Percentiles rank a stretch among this genome's conserved stretches.
Evolutionary conservation across 2,797 vertebrate genomes (phyloP).

Genomic region (Ptychobarbus kaznakovi): DNA sequence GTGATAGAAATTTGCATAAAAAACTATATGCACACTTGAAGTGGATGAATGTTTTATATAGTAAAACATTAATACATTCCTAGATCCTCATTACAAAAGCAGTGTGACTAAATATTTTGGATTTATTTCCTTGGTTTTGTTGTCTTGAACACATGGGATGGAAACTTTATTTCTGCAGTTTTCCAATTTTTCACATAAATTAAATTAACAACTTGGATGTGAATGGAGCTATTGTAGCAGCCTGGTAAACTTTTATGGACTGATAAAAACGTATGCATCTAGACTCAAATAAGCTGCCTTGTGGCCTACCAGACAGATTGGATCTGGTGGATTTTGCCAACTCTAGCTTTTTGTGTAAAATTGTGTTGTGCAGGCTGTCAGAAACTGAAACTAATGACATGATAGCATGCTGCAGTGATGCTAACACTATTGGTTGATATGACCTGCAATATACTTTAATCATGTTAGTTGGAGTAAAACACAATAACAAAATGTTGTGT

Average conservation of each 20-base stretch:
- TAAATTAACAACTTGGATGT: conserved; percentile 7
- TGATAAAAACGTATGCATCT: neutral
- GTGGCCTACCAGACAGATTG: neutral
- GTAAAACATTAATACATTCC: conserved; percentile 3
- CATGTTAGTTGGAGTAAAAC: neutral
- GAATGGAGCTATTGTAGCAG: conserved; percentile 9
- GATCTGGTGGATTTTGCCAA: neutral
- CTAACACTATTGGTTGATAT: neutral
- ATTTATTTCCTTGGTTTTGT: neutral
- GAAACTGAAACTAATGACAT: neutral
- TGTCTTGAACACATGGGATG: conserved; percentile 7
- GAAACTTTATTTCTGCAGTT: neutral
- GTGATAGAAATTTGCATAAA: neutral
- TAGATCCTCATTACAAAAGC: neutral
- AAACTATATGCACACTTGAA: neutral
- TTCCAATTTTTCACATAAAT: conserved; percentile 20
- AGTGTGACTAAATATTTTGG: neutral
- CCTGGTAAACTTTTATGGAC: conserved; percentile 19
- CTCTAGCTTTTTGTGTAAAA: neutral
- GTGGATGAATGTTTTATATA: neutral
- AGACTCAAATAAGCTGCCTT: conserved; percentile 2
- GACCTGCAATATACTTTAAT: neutral
- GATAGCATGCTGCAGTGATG: neutral
- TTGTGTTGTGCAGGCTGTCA: neutral
- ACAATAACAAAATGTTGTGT: neutral